Conservation (phyloP, 2,797 vertebrate species). For the Sparidentex hasta region DNA sequence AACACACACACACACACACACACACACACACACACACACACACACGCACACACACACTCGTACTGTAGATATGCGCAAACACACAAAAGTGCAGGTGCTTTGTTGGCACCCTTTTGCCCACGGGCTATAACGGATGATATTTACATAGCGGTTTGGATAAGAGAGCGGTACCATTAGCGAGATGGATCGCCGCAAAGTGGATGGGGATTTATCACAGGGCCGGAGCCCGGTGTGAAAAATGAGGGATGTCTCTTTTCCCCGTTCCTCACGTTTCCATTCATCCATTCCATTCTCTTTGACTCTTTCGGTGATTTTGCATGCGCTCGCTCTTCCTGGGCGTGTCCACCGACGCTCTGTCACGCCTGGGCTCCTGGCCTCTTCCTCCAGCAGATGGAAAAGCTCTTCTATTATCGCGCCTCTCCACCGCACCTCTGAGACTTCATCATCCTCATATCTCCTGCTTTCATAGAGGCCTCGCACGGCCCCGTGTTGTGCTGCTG, state of each 20-base stretch:
- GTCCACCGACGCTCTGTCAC: constrained; percentile 46
- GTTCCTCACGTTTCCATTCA: constrained; percentile 41
- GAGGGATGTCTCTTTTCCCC: constrained; percentile 48
- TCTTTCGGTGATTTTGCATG: constrained; percentile 40
- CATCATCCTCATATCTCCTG: constrained; percentile 71
- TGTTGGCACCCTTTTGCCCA: constrained; percentile 30
- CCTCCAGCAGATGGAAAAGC: constrained; percentile 68
- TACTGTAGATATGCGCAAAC: background rate
- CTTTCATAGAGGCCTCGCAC: constrained; percentile 41
- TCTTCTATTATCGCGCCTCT: constrained; percentile 65
- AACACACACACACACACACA: constrained; percentile 44
- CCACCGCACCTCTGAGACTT: constrained; percentile 66
- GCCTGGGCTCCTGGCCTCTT: constrained; percentile 40
- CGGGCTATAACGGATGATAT: constrained; percentile 67
- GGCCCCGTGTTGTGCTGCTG: constrained; percentile 38
- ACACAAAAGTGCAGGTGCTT: constrained; percentile 5
- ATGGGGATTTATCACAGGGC: constrained; percentile 68
- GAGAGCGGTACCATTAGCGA: constrained; percentile 69
- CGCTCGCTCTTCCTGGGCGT: constrained; percentile 59
- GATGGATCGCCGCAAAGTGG: constrained; percentile 65
- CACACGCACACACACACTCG: constrained; percentile 4
- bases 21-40: constrained; percentile 29
- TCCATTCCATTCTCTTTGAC: constrained; percentile 47
- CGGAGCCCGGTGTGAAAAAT: constrained; percentile 63
- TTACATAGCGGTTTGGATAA: constrained; percentile 74